A percentile compares a stretch with the other conserved stretches of the same genome.
Conservation (phyloP, 2,888 invertebrate species). For the Leptopilina myrica region DNA sequence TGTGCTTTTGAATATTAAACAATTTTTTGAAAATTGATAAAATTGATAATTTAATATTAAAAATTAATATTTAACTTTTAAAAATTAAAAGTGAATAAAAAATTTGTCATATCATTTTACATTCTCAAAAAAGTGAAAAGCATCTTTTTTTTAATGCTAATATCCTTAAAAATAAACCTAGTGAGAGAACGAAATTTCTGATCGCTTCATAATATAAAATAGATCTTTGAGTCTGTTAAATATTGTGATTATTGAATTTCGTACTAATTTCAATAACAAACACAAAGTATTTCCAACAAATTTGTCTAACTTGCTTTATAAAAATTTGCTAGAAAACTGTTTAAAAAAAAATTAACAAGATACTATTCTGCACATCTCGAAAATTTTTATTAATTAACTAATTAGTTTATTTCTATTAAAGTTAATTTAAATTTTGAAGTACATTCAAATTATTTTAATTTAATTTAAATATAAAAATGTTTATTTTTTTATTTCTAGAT, state of each 20-base stretch:
- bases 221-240: conserved; percentile 30
- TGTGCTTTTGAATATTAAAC: neutral
- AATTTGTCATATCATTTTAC: neutral
- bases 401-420: no score
- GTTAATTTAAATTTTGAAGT: no score
- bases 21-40: neutral
- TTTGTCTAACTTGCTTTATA: neutral
- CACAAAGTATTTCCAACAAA: neutral
- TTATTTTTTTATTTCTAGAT: neutral
- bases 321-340: neutral
- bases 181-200: conserved; percentile 43
- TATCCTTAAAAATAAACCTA: conserved; percentile 13
- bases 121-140: neutral
- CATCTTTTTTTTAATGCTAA: neutral
- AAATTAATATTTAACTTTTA: neutral
- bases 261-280: neutral
- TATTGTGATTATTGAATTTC: neutral
- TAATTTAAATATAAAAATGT: no score
- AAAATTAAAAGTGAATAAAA: no score
- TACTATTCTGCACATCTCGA: neutral
- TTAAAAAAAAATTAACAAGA: neutral
- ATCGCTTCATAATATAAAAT: conserved; percentile 41
- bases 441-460: no score
- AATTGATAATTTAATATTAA: neutral
- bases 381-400: neutral